A percentile compares a stretch with the other conserved stretches of the same genome.
phyloP scores from a whole-genome alignment of 2,888 invertebrate genomes.

The Harmothoe impar region DNA sequence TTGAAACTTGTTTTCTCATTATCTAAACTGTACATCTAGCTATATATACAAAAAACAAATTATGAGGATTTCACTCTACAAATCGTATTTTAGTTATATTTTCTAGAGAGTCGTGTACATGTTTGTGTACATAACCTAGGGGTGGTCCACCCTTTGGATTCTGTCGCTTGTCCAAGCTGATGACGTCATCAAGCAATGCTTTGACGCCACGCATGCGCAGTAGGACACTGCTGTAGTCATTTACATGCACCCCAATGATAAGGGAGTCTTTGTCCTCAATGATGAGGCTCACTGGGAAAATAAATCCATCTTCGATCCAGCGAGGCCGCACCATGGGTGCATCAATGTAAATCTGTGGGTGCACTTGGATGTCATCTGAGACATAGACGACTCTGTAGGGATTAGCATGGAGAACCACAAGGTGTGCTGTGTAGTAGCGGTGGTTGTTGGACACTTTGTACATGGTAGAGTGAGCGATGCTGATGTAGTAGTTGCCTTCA shows the following conservation, averaged over 20 bases:
- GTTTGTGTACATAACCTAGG: constrained; percentile 70
- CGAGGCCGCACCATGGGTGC: constrained; percentile 72
- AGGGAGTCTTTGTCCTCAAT: constrained; percentile 71
- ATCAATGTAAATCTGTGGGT: constrained; percentile 69
- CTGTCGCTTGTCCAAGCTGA: constrained; percentile 67
- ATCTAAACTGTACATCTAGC: too few species aligned
- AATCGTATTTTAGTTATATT: constrained; percentile 63
- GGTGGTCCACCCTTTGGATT: constrained; percentile 70
- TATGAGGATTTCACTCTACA: neutral
- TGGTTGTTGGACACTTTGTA: constrained; percentile 70
- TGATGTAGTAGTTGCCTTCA: constrained; percentile 72
- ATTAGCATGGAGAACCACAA: constrained; percentile 71
- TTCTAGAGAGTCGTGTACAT: constrained; percentile 71
- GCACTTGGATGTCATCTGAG: constrained; percentile 71
- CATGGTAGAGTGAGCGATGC: constrained; percentile 73
- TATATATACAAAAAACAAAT: neutral
- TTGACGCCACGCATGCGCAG: constrained; percentile 70
- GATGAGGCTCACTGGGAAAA: constrained; percentile 74
- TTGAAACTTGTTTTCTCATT: too few species aligned
- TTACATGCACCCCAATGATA: constrained; percentile 73
- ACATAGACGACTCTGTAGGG: constrained; percentile 73
- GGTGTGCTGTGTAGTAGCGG: constrained; percentile 72
- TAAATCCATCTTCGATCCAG: constrained; percentile 74
- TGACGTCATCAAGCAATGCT: constrained; percentile 68
- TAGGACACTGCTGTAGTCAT: constrained; percentile 73